These are phyloP conservation scores for Sinocyclocheilus maitianheensis DNA, from an alignment of 2,113 vertebrate species.

Conservation along the genomic window DNA sequence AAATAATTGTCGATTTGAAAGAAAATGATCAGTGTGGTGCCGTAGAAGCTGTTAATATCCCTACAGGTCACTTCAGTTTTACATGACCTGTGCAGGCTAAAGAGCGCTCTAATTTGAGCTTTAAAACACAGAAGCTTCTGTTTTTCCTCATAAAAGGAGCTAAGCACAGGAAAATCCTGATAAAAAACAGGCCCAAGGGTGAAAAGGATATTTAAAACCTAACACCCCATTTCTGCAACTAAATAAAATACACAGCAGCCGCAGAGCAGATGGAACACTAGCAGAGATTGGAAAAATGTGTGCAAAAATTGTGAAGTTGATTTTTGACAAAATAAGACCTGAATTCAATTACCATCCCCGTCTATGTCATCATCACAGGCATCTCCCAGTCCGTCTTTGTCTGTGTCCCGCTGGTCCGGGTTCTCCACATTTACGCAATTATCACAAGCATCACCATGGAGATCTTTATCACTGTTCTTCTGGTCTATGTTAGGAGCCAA, in stretches of 20 bases:
- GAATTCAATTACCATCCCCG: constrained; percentile 82
- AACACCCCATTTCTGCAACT: constrained; percentile 43
- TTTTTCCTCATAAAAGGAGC: constrained; percentile 57
- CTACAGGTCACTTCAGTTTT: constrained; percentile 12
- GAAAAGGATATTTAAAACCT: constrained; percentile 57
- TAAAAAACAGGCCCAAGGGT: constrained; percentile 49
- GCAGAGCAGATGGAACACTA: neutral
- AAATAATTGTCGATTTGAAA: constrained; percentile 42
- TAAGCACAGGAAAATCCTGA: constrained; percentile 56
- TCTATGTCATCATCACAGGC: constrained; percentile 97
- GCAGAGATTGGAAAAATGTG: neutral
- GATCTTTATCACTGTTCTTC: constrained; percentile 89
- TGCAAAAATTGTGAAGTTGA: neutral
- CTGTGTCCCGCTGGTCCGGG: constrained; percentile 91
- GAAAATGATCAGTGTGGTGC: constrained; percentile 27
- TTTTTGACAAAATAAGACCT: neutral
- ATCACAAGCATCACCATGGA: constrained; percentile 94
- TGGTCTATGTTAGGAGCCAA: constrained; percentile 88
- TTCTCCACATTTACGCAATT: constrained; percentile 87
- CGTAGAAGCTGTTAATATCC: constrained; percentile 21
- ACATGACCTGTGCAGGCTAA: constrained; percentile 3
- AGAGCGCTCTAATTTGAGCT: constrained; percentile 41
- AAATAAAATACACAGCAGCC: constrained; percentile 3
- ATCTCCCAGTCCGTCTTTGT: constrained; percentile 90
- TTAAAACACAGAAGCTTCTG: constrained; percentile 33